These are phyloP conservation scores for Caenorhabditis zanzibari DNA, from an alignment of 2,888 invertebrate species.

Conservation along the genomic window DNA sequence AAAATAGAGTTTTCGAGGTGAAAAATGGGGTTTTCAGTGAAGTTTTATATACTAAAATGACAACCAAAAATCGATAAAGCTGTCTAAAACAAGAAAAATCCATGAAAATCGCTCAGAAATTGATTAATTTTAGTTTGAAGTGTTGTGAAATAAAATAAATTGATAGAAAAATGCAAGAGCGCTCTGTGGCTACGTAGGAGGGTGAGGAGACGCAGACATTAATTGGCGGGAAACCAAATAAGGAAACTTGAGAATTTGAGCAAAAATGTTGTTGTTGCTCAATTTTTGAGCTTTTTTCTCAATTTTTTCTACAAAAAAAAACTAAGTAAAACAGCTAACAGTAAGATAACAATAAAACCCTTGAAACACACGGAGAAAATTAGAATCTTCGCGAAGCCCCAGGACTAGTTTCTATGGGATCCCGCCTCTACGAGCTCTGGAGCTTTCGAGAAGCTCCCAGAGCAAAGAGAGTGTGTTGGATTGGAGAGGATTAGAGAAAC, in stretches of 20 bases:
- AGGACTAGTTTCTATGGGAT: constrained; percentile 20
- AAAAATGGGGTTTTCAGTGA: neutral
- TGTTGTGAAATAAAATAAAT: neutral
- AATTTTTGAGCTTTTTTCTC: neutral
- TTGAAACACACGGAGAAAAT: constrained; percentile 3
- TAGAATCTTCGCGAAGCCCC: neutral
- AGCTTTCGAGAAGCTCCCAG: constrained; percentile 45
- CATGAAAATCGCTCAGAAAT: neutral
- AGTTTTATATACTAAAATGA: neutral
- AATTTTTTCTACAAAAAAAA: neutral
- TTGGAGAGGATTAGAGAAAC: constrained; percentile 8
- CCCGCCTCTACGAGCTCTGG: constrained; percentile 27
- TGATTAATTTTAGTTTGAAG: neutral
- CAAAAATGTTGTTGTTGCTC: neutral
- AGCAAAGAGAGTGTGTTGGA: neutral
- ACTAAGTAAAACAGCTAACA: neutral
- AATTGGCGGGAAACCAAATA: neutral
- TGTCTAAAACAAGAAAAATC: neutral
- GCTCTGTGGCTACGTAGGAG: constrained; percentile 7
- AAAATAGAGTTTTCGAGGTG: neutral
- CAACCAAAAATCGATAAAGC: constrained; percentile 5
- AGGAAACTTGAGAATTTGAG: neutral
- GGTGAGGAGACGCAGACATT: constrained; percentile 15
- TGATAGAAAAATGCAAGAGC: constrained; percentile 9
- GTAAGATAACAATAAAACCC: neutral